Percentiles rank a stretch among this genome's conserved stretches.
Evolutionary conservation across 2,888 invertebrate species (phyloP).

Genomic region (Oligia latruncula): DNA sequence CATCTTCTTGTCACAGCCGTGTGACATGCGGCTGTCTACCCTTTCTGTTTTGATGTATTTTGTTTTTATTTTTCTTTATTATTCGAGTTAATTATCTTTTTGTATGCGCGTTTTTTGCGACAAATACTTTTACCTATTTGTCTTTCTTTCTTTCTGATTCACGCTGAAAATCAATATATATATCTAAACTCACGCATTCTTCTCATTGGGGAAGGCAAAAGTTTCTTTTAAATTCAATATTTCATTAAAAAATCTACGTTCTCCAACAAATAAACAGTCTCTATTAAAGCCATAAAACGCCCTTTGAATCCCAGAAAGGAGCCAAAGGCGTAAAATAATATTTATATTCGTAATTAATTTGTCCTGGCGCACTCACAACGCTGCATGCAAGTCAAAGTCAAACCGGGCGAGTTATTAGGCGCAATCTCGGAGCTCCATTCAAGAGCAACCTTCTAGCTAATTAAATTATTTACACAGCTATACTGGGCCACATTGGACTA

Average conservation of each 20-base stretch:
- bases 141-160: background rate
- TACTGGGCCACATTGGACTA: conserved; percentile 5
- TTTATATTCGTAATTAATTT: conserved; percentile 57
- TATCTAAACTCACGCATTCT: too few species aligned
- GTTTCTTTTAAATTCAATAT: background rate
- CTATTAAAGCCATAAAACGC: conserved; percentile 14
- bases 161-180: background rate
- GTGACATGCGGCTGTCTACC: too few species aligned
- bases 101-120: too few species aligned
- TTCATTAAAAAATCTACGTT: too few species aligned
- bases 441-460: conserved; percentile 14
- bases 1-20: background rate
- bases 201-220: too few species aligned
- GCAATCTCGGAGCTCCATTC: conserved; percentile 30
- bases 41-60: too few species aligned
- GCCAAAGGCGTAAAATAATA: conserved; percentile 41
- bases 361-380: conserved; percentile 15
- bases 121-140: too few species aligned
- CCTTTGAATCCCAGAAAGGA: conserved; percentile 9
- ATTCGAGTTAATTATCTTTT: too few species aligned
- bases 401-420: conserved; percentile 38
- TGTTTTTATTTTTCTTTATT: too few species aligned
- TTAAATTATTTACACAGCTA: conserved; percentile 36
- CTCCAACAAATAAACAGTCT: conserved; percentile 2
- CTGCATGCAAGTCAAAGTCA: conserved; percentile 36